phyloP scores from a whole-genome alignment of 2,888 invertebrate genomes.

The Conistra vaccinii region DNA sequence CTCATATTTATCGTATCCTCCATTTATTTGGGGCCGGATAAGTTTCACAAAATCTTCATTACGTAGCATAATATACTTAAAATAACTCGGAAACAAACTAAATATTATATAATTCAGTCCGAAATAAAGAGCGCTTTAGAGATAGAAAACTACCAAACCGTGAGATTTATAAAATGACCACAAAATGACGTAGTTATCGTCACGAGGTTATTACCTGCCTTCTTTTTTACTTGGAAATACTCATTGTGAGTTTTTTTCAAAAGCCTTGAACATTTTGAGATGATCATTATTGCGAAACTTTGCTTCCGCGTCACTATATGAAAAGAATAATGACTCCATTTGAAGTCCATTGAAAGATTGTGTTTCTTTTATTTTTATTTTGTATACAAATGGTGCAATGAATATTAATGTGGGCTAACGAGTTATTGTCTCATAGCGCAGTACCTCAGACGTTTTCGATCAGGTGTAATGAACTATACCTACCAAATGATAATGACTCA shows the following conservation, averaged over 20 bases:
- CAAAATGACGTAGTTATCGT: conserved; percentile 33
- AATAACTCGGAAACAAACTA: background rate
- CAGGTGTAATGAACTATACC: conserved; percentile 28
- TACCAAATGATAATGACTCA: conserved; percentile 21
- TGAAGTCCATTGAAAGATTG: conserved; percentile 32
- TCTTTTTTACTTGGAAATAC: conserved; percentile 33
- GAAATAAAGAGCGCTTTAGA: background rate
- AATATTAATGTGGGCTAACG: conserved; percentile 17
- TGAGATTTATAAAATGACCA: conserved; percentile 18
- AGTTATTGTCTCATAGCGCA: conserved; percentile 1
- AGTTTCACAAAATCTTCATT: background rate
- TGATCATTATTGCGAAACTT: conserved; percentile 30
- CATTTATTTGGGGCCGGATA: background rate
- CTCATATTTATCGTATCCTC: too few species aligned
- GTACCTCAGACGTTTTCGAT: conserved; percentile 10
- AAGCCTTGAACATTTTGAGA: conserved; percentile 31
- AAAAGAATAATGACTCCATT: conserved; percentile 33
- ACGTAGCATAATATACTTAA: too few species aligned
- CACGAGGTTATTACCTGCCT: conserved; percentile 41
- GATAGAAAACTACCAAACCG: conserved; percentile 27
- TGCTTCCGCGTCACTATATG: conserved; percentile 24
- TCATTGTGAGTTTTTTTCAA: conserved; percentile 47
- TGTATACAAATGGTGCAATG: conserved; percentile 29
- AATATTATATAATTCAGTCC: background rate
- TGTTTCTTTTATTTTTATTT: conserved; percentile 9